A percentile compares a stretch with the other conserved stretches of the same genome.
These are phyloP conservation scores for Chrysomela aeneicollis DNA, from an alignment of 2,888 invertebrate species.

Conservation along the genomic window DNA sequence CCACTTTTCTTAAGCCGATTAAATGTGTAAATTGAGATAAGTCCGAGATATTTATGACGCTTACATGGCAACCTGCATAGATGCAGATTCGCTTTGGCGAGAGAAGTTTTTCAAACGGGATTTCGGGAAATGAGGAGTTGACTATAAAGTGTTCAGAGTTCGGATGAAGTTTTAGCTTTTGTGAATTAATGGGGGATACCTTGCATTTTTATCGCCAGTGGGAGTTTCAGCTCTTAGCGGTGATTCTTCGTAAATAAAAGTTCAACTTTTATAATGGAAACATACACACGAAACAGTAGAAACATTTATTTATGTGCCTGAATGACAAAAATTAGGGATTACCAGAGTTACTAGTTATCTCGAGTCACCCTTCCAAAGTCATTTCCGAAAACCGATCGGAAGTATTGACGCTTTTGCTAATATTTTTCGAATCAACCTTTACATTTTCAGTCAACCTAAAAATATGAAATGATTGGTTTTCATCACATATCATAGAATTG, in stretches of 20 bases:
- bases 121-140: constrained; percentile 41
- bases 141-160: constrained; percentile 39
- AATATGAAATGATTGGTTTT: too few relatives aligned
- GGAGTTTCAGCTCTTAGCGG: background rate
- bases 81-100: constrained; percentile 29
- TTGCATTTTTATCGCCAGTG: constrained; percentile 33
- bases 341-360: too few relatives aligned
- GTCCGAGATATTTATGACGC: constrained; percentile 62
- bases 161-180: constrained; percentile 51
- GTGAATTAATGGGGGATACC: constrained; percentile 51
- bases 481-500: too few relatives aligned
- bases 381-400: too few relatives aligned
- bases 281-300: too few relatives aligned
- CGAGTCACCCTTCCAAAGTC: too few relatives aligned
- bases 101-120: constrained; percentile 44
- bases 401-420: too few relatives aligned
- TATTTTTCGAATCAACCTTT: too few relatives aligned
- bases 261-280: too few relatives aligned
- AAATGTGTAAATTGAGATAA: constrained; percentile 64
- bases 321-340: too few relatives aligned
- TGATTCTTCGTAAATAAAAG: background rate
- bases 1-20: constrained; percentile 64
- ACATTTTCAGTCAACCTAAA: too few relatives aligned
- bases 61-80: constrained; percentile 58
- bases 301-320: too few relatives aligned